Percentiles rank a stretch among this genome's conserved stretches.
phyloP scores from a whole-genome alignment of 2,113 vertebrate genomes.

The Peromyscus californicus region DNA sequence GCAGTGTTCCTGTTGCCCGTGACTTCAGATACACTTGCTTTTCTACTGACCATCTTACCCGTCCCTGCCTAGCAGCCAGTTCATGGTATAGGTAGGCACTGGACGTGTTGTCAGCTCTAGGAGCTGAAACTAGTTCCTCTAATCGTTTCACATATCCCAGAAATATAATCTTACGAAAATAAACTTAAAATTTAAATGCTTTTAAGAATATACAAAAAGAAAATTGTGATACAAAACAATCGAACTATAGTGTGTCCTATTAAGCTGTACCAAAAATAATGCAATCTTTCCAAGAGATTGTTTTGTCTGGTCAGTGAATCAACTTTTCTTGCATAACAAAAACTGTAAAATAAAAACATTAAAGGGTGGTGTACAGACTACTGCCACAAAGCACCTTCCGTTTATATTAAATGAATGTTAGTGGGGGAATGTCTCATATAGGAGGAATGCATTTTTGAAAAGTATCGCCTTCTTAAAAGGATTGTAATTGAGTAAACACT shows the following conservation, averaged over 20 bases:
- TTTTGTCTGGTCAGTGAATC: conserved; percentile 26
- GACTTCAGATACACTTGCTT: background rate
- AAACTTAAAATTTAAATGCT: conserved; percentile 44
- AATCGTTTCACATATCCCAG: background rate
- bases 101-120: background rate
- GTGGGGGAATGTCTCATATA: background rate
- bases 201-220: conserved; percentile 15
- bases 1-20: background rate
- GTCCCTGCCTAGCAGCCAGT: background rate
- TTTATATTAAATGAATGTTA: conserved; percentile 12
- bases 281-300: conserved; percentile 47
- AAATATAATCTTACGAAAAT: conserved; percentile 20
- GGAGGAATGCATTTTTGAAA: conserved; percentile 6
- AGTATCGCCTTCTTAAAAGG: conserved; percentile 41
- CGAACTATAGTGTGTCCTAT: background rate
- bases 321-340: conserved; percentile 37
- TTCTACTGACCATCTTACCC: background rate
- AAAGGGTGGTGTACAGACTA: background rate
- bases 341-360: background rate
- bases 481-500: conserved; percentile 73
- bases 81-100: background rate
- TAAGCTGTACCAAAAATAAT: background rate
- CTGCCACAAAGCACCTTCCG: background rate
- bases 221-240: background rate
- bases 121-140: background rate